A percentile compares a stretch with the other conserved stretches of the same genome.
Conservation (phyloP, 23 tunicate species). For the Halocynthia aurantium region DNA sequence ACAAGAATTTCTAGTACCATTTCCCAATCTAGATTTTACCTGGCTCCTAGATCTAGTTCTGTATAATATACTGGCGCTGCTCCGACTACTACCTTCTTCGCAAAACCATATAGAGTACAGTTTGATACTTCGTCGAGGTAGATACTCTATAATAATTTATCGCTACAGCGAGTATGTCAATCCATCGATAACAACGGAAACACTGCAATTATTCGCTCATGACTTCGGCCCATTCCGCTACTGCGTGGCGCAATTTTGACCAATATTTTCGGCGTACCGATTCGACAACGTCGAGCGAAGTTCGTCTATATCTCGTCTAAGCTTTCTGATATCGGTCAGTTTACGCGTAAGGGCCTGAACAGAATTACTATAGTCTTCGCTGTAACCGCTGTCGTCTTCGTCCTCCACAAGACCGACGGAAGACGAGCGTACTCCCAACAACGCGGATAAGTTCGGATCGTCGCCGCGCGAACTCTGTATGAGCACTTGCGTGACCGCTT, state of each 20-base stretch:
- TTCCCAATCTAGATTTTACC: too few relatives aligned
- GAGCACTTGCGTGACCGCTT: slow-evolving; percentile 69
- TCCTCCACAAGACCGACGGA: slow-evolving; percentile 25
- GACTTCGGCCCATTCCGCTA: neutral
- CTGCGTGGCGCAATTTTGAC: slow-evolving; percentile 73
- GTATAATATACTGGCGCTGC: too few relatives aligned
- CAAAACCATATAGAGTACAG: too few relatives aligned
- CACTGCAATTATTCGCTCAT: too few relatives aligned
- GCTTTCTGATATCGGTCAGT: slow-evolving; percentile 37
- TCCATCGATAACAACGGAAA: too few relatives aligned
- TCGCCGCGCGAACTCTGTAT: slow-evolving; percentile 57
- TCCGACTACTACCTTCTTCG: too few relatives aligned
- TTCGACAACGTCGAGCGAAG: slow-evolving; percentile 71
- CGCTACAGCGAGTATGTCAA: too few relatives aligned
- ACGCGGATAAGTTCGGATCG: slow-evolving; percentile 72
- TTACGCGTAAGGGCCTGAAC: slow-evolving; percentile 15
- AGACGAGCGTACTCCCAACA: slow-evolving; percentile 45
- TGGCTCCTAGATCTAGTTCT: too few relatives aligned
- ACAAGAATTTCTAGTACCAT: too few relatives aligned
- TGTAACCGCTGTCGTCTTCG: neutral
- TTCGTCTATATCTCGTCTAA: slow-evolving; percentile 64
- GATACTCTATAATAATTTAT: too few relatives aligned
- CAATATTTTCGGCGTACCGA: slow-evolving; percentile 65
- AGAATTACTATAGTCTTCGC: slow-evolving; percentile 12
- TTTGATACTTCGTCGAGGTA: too few relatives aligned